Conservation (phyloP, 2,888 invertebrate genomes). For the Galerucella pusilla region DNA sequence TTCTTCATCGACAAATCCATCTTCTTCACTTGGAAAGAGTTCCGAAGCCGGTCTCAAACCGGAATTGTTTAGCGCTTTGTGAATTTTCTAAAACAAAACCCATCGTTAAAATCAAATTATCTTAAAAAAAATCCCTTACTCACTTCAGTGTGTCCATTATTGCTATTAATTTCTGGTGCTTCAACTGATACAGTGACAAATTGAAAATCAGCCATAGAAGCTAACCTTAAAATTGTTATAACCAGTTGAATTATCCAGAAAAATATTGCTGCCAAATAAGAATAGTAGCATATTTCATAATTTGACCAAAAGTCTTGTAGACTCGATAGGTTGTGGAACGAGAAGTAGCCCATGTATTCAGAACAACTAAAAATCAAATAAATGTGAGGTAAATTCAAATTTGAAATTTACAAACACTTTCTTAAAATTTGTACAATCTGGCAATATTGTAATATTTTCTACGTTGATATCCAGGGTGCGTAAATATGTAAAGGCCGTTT, state of each 20-base stretch:
- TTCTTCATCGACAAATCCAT: slow-evolving; percentile 11
- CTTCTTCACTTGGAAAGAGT: background rate
- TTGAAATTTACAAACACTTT: no score
- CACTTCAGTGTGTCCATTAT: slow-evolving; percentile 18
- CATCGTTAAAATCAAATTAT: background rate
- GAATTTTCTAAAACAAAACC: slow-evolving; percentile 23
- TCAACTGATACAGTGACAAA: slow-evolving; percentile 24
- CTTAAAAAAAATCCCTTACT: background rate
- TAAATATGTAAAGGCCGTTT: no score
- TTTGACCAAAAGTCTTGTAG: slow-evolving; percentile 27
- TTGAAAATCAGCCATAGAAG: slow-evolving; percentile 34
- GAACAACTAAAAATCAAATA: slow-evolving; percentile 27
- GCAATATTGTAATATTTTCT: no score
- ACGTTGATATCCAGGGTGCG: no score
- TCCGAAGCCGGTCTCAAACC: slow-evolving; percentile 12
- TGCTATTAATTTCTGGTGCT: slow-evolving; percentile 3
- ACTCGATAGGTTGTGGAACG: slow-evolving; percentile 14
- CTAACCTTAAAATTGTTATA: slow-evolving; percentile 32
- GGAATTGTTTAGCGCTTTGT: slow-evolving; percentile 13
- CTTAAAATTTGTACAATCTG: no score
- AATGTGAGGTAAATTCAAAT: background rate
- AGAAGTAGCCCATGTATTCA: slow-evolving; percentile 26
- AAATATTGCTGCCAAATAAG: slow-evolving; percentile 24
- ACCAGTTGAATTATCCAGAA: slow-evolving; percentile 29
- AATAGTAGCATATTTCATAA: slow-evolving; percentile 28